Base-by-base conservation (phyloP, 2,113 vertebrate genomes). In the Chloropsis cyanopogon region DNA sequence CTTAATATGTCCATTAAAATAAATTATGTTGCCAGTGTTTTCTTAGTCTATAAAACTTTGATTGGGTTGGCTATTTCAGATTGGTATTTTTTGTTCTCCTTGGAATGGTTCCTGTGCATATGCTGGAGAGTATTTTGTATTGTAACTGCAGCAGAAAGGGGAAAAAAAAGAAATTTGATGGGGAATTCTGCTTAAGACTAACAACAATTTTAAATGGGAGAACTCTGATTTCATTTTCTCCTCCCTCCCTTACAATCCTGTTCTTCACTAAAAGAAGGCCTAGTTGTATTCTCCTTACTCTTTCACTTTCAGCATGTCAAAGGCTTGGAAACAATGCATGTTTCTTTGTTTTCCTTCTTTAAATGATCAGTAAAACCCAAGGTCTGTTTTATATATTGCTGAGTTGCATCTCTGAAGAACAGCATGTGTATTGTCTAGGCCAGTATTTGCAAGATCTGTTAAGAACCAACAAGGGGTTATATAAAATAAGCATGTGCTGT, bases 1-100 rank as follows among this genome's bases (percentile, higher is more conserved):
- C 91, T 96, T 96, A 95, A 96, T 95, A 95, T 93, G 95, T 83
- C 96, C 66, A 44, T 91, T 86, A 96, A 94, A 96, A 94, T 78
- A 65, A 80, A 96, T 90, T 78, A 82, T 63, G 69, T 82, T 85
- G 94, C 92, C 88, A 77, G 64, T 35, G 52, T 87, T 83, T 76
- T 50, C 44, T 70, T 81, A 87, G 53, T 84, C 91, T 81, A 28
- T 26, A 71, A 95, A 95, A 93, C 82, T 94, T 87, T 68, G 72
- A 93, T 82, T 88, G 82, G 41, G 17, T 82, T 90, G 81, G 70
- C 66, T 90, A 85, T 89, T 94, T 92, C 85, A 82, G 73, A 64
- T 56, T 69, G 81, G 39, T 72, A 66, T 71, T 81, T 95, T 90
- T 82, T 90, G 61, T 78, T 78, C 65, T 90, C 59, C 29, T 95